These are phyloP conservation scores for Vultur gryphus DNA, from an alignment of 2,797 vertebrate genomes.

Conservation along the genomic window DNA sequence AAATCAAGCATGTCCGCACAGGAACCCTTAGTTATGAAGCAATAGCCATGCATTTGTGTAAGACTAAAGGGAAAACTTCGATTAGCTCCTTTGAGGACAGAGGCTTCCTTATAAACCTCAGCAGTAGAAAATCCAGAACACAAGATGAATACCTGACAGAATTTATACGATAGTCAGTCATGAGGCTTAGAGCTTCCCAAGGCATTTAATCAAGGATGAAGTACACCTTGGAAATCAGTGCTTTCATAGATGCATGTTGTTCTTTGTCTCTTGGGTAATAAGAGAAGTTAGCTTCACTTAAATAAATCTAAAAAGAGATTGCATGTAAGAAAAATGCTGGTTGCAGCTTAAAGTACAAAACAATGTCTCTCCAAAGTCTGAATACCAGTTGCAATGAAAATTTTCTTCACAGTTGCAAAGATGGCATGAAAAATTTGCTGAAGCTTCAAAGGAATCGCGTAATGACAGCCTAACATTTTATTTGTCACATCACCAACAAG, in stretches of 20 bases:
- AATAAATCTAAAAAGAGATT: not conserved
- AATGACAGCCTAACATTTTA: not conserved
- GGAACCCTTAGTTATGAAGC: not conserved
- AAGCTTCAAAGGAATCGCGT: not conserved
- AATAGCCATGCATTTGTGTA: not conserved
- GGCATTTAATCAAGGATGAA: not conserved
- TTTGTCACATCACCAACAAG: not conserved
- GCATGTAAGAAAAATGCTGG: not conserved
- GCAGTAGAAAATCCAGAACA: not conserved
- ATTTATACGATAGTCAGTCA: not conserved
- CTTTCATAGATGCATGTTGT: not conserved
- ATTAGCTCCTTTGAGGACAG: not conserved
- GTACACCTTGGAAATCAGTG: not conserved
- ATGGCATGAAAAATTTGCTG: not conserved
- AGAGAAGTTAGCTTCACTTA: not conserved
- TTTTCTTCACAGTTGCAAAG: not conserved
- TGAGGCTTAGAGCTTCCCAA: not conserved
- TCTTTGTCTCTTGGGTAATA: not conserved
- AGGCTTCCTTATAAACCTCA: not conserved
- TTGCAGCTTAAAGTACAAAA: not conserved
- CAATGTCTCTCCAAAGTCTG: not conserved
- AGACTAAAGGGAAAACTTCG: not conserved
- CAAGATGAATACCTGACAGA: not conserved
- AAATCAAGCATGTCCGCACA: not conserved
- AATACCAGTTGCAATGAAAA: not conserved